Percentiles rank a stretch among this genome's conserved stretches.
Evolutionary conservation across 2,113 vertebrate species (phyloP).

Genomic region (Gorilla gorilla): DNA sequence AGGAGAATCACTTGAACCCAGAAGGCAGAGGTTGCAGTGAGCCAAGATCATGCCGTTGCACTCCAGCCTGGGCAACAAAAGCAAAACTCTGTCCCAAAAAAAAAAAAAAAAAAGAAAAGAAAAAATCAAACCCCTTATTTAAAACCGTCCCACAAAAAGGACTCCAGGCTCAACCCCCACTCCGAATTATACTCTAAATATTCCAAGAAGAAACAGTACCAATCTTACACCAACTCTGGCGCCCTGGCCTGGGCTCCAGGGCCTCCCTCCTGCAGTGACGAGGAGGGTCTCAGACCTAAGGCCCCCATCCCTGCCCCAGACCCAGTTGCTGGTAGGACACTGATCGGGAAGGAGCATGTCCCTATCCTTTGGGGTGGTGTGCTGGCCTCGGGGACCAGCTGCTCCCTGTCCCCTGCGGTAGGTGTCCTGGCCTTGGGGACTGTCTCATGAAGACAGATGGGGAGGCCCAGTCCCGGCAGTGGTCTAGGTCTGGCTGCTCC

Average conservation of each 20-base stretch:
- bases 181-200: not conserved
- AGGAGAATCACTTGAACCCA: too few species aligned
- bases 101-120: too few species aligned
- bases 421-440: too few species aligned
- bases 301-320: not conserved
- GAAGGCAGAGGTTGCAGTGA: too few species aligned
- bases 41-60: too few species aligned
- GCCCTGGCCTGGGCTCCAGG: not conserved
- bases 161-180: not conserved
- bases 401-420: too few species aligned
- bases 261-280: not conserved
- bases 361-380: not conserved
- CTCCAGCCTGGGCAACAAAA: too few species aligned
- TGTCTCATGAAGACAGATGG: fast-evolving
- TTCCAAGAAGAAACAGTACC: not conserved
- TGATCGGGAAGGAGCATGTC: not conserved
- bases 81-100: too few species aligned
- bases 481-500: not conserved
- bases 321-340: not conserved
- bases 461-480: not conserved
- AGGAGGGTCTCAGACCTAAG: too few species aligned
- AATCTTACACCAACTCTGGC: fast-evolving
- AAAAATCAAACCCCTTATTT: too few species aligned
- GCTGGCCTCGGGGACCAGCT: too few species aligned
- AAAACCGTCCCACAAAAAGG: not conserved